Base-by-base conservation (phyloP, 2,888 invertebrate species). In the Charanyca ferruginea region DNA sequence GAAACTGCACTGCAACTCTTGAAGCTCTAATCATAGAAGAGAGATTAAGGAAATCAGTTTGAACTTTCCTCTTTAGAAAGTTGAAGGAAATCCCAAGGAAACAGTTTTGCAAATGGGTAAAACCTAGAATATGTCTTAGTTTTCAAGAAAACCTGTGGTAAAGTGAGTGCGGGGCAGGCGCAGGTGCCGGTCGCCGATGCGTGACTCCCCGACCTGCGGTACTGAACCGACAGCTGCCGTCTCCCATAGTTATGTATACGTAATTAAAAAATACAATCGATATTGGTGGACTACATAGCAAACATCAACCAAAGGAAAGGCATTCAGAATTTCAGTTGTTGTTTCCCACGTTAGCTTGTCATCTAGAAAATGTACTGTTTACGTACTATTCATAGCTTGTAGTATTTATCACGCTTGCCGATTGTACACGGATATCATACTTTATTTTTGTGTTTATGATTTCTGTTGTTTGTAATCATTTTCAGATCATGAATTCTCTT, bases 121-220 rank as follows among this genome's bases (percentile, higher is more conserved):
- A 22, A 22, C 42, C 28, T 22, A 18, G 16, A 38, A n/a, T n/a
- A n/a, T 16, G 16, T 38, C 16, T 16, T 38, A 35, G 16, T 38
- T 16, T 5, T 3, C 16, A 16, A 38, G 16, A 2, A 38, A 7
- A 4, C 3, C 9, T 38, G 5, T 32, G 9, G 32, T 32, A 32
- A 2, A 11, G 11, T 13, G 35, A 35, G 55, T 25, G 58, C 28
- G 35, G 66, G 57, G 66, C 18, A 20, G 28, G 42, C 53, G 60
- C 79, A 52, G 73, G 78, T 55, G 61, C 41, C n/a, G 48, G 23
- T 23, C 57, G 52, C 22, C 62, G 51, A 52, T 53, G 80, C 74
- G 78, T 69, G 71, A 47, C 77, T 60, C 65, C 73, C 69, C 66
- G 66, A 67, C 67, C 73, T 68, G 66, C 38, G 41, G 22, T 54